Base-by-base conservation (phyloP, 2,113 vertebrate genomes). In the Xenopus tropicalis region DNA sequence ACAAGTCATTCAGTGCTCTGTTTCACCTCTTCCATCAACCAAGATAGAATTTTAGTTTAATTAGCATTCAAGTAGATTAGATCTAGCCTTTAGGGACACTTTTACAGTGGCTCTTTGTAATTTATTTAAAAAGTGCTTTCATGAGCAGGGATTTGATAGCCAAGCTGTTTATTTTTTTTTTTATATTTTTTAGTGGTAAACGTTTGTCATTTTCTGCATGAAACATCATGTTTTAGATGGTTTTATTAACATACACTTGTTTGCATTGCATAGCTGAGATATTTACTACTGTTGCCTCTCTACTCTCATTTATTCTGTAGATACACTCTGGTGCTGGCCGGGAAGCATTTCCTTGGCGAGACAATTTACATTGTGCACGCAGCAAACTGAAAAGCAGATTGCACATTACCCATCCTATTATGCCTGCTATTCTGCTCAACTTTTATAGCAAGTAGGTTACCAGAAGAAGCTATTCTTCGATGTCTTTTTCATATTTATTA, bases 371-470 rank as follows among this genome's bases (percentile, higher is more conserved):
- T 78, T 16, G 5, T 54, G 44, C n/a, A 76, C 29, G 48, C 73
- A 78, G 62, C 72, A 78, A 78, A 64, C 80, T 82, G 67, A 79
- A 74, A 48, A 83, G 62, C 78, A 78, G 78, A 80, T 84, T 87
- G 69, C 66, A 24, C 78, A 66, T 83, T 78, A 61, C 64, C 79
- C 82, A 79, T 69, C 23, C 75, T 64, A 46, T 82, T 37, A 67
- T 70, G 74, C 44, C 69, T 4, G 17, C 59, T 62, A 46, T 72
- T n/a, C 66, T 78, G 11, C 68, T 79, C 72, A 76, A 14, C 77
- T 81, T 87, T 61, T 81, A 67, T 79, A 72, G 25, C 78, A 80
- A 79, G 83, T 82, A 82, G 76, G 80, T 83, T 67, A 82, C 5
- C 74, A 22, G 77, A 42, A 42, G 24, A 17, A 37, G 11, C n/a